phyloP scores from a whole-genome alignment of 2,888 invertebrate genomes.

The Lochmaea capreae region DNA sequence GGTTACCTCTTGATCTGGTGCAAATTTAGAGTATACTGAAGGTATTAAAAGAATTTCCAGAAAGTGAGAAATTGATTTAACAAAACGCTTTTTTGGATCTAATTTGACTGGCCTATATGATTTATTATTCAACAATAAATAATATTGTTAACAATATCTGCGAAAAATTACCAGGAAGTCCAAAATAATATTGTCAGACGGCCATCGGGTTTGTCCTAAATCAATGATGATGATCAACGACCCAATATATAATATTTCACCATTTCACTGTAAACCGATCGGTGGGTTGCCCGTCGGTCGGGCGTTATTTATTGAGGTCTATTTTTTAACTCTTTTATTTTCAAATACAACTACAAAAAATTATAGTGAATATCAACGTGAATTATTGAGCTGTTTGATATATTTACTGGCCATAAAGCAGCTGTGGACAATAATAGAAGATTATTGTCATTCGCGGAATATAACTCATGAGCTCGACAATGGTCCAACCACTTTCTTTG shows the following conservation, averaged over 20 bases:
- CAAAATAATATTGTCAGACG: slow-evolving; percentile 20
- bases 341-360: neutral
- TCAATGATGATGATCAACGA: slow-evolving; percentile 24
- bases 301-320: neutral
- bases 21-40: too few relatives aligned
- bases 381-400: neutral
- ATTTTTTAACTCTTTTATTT: neutral
- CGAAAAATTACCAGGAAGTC: slow-evolving; percentile 8
- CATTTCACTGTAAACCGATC: neutral
- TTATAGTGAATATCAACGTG: neutral
- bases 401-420: neutral
- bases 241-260: slow-evolving; percentile 8
- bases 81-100: too few relatives aligned
- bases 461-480: neutral
- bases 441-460: neutral
- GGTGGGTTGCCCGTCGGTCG: neutral
- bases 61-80: too few relatives aligned
- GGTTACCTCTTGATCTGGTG: too few relatives aligned
- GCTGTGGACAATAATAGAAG: neutral
- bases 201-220: slow-evolving; percentile 4
- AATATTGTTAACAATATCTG: slow-evolving; percentile 6
- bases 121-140: slow-evolving; percentile 6
- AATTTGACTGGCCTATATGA: neutral
- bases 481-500: neutral
- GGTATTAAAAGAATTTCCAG: too few relatives aligned